phyloP scores from a whole-genome alignment of 1,140 invertebrate species.

The Papilio polytes region DNA sequence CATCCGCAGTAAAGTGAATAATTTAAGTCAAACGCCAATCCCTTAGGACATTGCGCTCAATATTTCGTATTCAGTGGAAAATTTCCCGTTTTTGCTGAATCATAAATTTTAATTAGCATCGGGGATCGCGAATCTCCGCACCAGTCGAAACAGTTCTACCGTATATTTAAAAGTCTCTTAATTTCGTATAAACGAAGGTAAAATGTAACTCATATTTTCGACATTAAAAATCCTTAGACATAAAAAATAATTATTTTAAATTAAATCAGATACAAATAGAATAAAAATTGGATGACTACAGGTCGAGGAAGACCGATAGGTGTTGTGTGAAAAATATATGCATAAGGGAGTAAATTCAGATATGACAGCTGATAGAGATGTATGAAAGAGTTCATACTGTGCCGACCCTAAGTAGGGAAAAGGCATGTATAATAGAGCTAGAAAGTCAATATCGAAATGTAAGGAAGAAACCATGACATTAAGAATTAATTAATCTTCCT shows the following conservation, averaged over 20 bases:
- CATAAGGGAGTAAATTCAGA: too few relatives aligned
- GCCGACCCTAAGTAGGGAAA: too few relatives aligned
- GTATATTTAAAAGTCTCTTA: background rate
- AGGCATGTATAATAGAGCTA: background rate
- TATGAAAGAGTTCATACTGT: too few relatives aligned
- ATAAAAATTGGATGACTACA: too few relatives aligned
- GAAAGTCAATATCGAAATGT: background rate
- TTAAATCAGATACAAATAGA: too few relatives aligned
- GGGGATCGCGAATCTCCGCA: conserved; percentile 5
- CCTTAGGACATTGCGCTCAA: conserved; percentile 14
- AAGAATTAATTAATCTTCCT: conserved; percentile 23
- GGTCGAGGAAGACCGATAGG: too few relatives aligned
- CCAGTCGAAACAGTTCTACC: background rate
- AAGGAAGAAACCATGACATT: background rate
- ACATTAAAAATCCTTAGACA: background rate
- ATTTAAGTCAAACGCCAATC: conserved; percentile 25
- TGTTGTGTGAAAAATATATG: too few relatives aligned
- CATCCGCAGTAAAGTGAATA: conserved; percentile 15
- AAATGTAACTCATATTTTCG: background rate
- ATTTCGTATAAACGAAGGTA: background rate
- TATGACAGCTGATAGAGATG: too few relatives aligned
- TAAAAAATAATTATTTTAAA: background rate
- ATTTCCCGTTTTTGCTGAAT: conserved; percentile 15
- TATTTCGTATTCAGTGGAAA: conserved; percentile 18
- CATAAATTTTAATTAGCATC: conserved; percentile 27